Evolutionary conservation across 2,888 invertebrate species (phyloP).

Genomic region (Bellardia pandia): DNA sequence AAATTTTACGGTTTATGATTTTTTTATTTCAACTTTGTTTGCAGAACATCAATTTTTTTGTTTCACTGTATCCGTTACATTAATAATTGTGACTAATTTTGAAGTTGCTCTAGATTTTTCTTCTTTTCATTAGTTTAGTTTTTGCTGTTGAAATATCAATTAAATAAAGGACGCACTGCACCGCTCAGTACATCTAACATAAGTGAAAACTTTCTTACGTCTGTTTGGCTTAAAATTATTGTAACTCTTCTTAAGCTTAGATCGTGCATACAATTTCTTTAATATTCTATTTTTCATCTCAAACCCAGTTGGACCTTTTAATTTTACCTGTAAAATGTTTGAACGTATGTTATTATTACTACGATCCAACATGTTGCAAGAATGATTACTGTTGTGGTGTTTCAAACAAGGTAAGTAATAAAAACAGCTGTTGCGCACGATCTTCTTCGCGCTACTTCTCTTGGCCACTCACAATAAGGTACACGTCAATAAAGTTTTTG

Average conservation of each 20-base stretch:
- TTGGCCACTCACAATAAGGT: slow-evolving; percentile 26
- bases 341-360: not conserved
- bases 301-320: slow-evolving; percentile 49
- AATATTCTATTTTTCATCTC: slow-evolving; percentile 56
- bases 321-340: slow-evolving; percentile 25
- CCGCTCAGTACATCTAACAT: slow-evolving; percentile 78
- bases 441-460: not conserved
- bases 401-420: slow-evolving; percentile 9
- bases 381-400: slow-evolving; percentile 12
- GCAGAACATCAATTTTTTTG: slow-evolving; percentile 50
- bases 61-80: slow-evolving; percentile 67
- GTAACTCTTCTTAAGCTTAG: slow-evolving; percentile 82
- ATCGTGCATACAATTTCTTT: slow-evolving; percentile 44
- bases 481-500: slow-evolving; percentile 63
- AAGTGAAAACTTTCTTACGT: slow-evolving; percentile 83
- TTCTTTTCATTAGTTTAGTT: slow-evolving; percentile 16
- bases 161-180: slow-evolving; percentile 12
- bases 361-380: slow-evolving; percentile 59
- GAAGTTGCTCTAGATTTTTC: slow-evolving; percentile 50
- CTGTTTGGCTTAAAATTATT: slow-evolving; percentile 78
- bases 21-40: slow-evolving; percentile 67
- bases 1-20: slow-evolving; percentile 62
- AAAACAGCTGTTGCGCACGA: slow-evolving; percentile 56
- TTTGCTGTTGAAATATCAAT: slow-evolving; percentile 1
- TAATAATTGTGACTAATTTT: slow-evolving; percentile 55